Evolutionary conservation across 2,797 vertebrate species (phyloP).

Genomic region (Microchirus variegatus): DNA sequence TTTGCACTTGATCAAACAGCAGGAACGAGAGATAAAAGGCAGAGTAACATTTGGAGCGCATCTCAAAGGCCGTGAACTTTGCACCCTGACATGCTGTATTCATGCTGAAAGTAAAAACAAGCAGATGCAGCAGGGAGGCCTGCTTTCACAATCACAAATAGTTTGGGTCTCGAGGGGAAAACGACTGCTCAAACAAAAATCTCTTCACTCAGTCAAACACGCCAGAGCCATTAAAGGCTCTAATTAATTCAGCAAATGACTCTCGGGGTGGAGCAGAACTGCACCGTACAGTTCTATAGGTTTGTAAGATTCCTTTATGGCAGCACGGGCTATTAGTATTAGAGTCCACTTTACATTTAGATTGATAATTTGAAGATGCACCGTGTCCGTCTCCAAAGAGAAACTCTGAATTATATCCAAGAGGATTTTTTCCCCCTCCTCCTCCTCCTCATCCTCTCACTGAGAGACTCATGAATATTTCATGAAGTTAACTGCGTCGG

Average conservation of each 20-base stretch:
- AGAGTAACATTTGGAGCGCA: neutral
- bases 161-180: conserved; percentile 17
- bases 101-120: conserved; percentile 11
- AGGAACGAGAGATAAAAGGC: conserved; percentile 1
- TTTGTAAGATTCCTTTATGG: conserved; percentile 38
- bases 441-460: conserved; percentile 20
- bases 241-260: conserved; percentile 44
- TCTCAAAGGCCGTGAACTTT: conserved; percentile 18
- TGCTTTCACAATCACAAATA: conserved; percentile 35
- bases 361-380: conserved; percentile 65
- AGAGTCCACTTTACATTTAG: conserved; percentile 71
- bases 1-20: conserved; percentile 1
- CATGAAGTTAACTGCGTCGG: conserved; percentile 52
- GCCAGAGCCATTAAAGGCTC: conserved; percentile 37
- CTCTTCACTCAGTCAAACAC: conserved; percentile 26
- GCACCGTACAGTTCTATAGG: conserved; percentile 25
- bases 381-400: conserved; percentile 45
- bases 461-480: conserved; percentile 76
- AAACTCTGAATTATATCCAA: conserved; percentile 47
- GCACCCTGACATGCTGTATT: conserved; percentile 15
- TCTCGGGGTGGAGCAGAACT: conserved; percentile 27
- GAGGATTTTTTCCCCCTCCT: conserved; percentile 21
- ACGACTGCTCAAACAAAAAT: conserved; percentile 40
- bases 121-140: conserved; percentile 9
- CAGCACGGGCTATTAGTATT: conserved; percentile 21